Conservation (phyloP, 2,113 vertebrate species). For the Anoplopoma fimbria region DNA sequence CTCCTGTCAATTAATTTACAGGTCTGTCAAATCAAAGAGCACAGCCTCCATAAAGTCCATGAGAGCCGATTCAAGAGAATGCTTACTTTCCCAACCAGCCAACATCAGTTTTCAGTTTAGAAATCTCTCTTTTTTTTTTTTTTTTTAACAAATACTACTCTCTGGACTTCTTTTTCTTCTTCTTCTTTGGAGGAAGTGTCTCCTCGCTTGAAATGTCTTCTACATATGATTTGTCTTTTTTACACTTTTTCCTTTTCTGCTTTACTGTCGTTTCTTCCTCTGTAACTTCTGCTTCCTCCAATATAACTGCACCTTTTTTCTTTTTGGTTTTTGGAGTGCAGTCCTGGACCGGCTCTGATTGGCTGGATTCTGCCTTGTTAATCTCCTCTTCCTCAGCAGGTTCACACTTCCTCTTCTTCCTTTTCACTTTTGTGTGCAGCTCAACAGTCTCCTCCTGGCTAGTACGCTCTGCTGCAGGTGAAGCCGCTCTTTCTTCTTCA, state of each 20-base stretch:
- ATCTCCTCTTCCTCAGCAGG: not conserved
- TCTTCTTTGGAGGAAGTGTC: constrained; percentile 54
- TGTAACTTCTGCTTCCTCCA: constrained; percentile 34
- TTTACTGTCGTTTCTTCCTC: constrained; percentile 22
- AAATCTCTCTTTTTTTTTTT: too few species aligned
- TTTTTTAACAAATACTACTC: not conserved
- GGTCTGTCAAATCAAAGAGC: not conserved
- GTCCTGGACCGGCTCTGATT: not conserved
- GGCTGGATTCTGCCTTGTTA: not conserved
- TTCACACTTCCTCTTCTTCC: constrained; percentile 45
- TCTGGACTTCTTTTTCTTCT: constrained; percentile 59
- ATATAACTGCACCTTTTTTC: not conserved
- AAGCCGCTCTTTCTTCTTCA: not conserved
- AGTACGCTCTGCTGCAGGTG: constrained; percentile 2
- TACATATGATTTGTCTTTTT: constrained; percentile 16
- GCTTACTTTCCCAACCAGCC: not conserved
- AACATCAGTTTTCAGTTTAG: not conserved
- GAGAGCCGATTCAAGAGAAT: not conserved
- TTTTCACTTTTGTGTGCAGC: constrained; percentile 23
- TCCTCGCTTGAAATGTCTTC: constrained; percentile 6
- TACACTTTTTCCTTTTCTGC: constrained; percentile 63
- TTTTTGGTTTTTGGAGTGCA: not conserved
- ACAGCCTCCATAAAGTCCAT: not conserved
- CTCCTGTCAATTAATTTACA: not conserved
- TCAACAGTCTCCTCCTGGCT: constrained; percentile 2